Conservation (phyloP, 1,140 invertebrate species). For the Drosophila subpulchrella region DNA sequence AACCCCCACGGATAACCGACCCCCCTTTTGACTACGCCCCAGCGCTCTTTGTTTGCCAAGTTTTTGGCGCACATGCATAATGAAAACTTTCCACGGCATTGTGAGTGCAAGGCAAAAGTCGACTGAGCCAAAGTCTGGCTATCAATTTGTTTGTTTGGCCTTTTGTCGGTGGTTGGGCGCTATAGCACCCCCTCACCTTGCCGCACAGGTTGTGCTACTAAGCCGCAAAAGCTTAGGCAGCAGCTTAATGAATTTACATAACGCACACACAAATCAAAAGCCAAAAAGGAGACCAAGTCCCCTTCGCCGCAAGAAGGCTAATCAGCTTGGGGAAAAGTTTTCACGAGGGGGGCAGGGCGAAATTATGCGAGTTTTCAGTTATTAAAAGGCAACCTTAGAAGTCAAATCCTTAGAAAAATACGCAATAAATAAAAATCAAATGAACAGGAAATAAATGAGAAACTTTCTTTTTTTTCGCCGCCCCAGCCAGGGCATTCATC, state of each 20-base stretch:
- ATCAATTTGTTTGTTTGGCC: conserved; percentile 50
- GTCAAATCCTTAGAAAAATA: conserved; percentile 25
- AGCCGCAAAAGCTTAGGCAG: conserved; percentile 33
- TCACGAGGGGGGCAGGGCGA: neutral
- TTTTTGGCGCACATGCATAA: conserved; percentile 59
- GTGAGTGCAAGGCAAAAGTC: conserved; percentile 52
- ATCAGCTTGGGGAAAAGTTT: conserved; percentile 29
- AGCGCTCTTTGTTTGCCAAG: conserved; percentile 47
- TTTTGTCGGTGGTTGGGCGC: neutral
- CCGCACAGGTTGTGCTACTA: conserved; percentile 27
- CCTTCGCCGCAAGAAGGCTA: conserved; percentile 25
- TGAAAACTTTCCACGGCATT: conserved; percentile 55
- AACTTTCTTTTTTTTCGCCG: conserved; percentile 21
- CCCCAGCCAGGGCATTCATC: conserved; percentile 23
- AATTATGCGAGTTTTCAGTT: conserved; percentile 43
- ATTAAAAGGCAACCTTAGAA: conserved; percentile 43
- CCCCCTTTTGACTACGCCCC: neutral
- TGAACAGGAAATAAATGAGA: conserved; percentile 23
- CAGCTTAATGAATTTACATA: conserved; percentile 49
- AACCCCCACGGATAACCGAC: neutral
- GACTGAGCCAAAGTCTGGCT: conserved; percentile 47
- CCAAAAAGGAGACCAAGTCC: neutral
- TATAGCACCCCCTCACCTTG: neutral
- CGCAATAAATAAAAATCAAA: conserved; percentile 48
- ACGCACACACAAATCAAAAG: conserved; percentile 46